A percentile compares a stretch with the other conserved stretches of the same genome.
These are phyloP conservation scores for Oscheius sp. DNA, from an alignment of 2,888 invertebrate species.

Conservation along the genomic window DNA sequence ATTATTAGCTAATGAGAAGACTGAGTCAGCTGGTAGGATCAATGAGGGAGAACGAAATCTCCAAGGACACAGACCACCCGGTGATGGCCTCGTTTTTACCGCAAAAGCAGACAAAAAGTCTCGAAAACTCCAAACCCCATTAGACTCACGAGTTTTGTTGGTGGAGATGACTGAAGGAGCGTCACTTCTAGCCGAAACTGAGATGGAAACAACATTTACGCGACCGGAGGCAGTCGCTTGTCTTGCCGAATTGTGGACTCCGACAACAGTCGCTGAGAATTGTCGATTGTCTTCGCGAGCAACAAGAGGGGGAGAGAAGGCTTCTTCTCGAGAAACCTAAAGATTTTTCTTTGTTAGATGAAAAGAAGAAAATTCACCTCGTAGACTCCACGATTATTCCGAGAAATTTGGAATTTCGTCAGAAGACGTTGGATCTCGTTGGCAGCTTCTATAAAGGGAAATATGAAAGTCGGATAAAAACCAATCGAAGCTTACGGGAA, in stretches of 20 bases:
- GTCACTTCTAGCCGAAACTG: conserved; percentile 30
- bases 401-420: conserved; percentile 15
- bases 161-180: conserved; percentile 17
- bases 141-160: not conserved
- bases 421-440: conserved; percentile 22
- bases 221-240: conserved; percentile 18
- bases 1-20: not conserved
- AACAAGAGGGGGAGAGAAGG: not conserved
- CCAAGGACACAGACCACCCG: not conserved
- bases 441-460: conserved; percentile 16
- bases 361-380: not conserved
- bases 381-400: conserved; percentile 15
- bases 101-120: not conserved
- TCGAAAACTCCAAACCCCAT: not conserved
- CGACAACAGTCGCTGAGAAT: conserved; percentile 23
- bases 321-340: not conserved
- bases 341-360: not conserved
- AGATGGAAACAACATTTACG: conserved; percentile 29
- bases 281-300: not conserved
- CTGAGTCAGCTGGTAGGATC: not conserved
- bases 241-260: conserved; percentile 12
- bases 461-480: not conserved
- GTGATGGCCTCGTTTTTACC: not conserved
- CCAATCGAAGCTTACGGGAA: not conserved
- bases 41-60: not conserved